Evolutionary conservation across 2,113 vertebrate genomes (phyloP).

Genomic region (Pavo muticus): DNA sequence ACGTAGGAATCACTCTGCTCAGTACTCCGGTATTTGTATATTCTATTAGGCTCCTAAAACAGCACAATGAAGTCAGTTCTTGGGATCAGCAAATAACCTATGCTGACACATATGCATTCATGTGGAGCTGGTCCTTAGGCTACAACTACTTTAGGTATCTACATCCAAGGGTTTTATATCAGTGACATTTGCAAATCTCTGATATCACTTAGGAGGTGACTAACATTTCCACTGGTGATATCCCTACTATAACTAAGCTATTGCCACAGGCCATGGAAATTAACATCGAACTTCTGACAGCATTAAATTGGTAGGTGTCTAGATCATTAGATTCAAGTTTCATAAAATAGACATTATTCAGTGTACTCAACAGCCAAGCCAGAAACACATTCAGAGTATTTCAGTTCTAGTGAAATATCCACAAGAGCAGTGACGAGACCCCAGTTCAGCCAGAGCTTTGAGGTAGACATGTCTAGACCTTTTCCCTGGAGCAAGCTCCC

Average conservation of each 20-base stretch:
- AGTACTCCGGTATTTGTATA: background rate
- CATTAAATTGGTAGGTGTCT: conserved; percentile 18
- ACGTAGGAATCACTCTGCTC: background rate
- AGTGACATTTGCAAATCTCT: conserved; percentile 40
- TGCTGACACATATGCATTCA: background rate
- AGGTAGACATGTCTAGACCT: background rate
- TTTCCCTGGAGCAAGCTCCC: background rate
- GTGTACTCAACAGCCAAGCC: background rate
- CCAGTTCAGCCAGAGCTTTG: background rate
- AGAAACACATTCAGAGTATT: background rate
- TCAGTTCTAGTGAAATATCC: background rate
- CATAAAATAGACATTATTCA: background rate
- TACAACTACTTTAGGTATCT: background rate
- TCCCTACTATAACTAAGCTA: background rate
- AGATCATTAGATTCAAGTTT: conserved; percentile 29
- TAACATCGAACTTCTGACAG: conserved; percentile 32
- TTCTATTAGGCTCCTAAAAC: background rate
- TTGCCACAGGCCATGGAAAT: conserved; percentile 22
- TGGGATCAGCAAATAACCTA: background rate
- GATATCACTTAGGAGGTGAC: conserved; percentile 34
- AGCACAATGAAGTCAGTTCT: background rate
- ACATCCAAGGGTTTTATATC: background rate
- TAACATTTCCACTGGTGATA: conserved; percentile 57
- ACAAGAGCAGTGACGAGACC: background rate
- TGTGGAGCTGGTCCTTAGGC: background rate